Base-by-base conservation (phyloP, 2,113 vertebrate species). In the Acrocephalus arundinaceus region DNA sequence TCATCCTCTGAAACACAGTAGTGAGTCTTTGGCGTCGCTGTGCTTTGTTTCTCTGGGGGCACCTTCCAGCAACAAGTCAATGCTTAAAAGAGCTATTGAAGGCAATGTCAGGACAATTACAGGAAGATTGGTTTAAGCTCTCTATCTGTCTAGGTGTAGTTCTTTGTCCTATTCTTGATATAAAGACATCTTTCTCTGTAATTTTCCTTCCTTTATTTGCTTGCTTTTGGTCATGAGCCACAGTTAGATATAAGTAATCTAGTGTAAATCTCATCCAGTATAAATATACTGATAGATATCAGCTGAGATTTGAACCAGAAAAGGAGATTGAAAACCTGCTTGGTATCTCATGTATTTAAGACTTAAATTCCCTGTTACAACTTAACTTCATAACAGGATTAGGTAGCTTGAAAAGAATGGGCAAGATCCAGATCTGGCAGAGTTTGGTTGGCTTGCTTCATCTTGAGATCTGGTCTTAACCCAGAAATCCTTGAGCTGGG, bases 341-440 rank as follows among this genome's bases (percentile, higher is more conserved):
- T 0, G 1, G 35, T 93, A 88, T 94, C 75, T 93, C 68, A 67
- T 90, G 85, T 86, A 95, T 93, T 95, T 86, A 72, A 86, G 92
- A 93, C 93, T 86, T 93, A 95, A 95, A 95, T 96, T 93, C 93
- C 52, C 65, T 78, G 57, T 86, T 96, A 95, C 92, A 72, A 86
- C 61, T 95, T 93, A 92, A 65, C 93, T 94, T 95, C 76, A 46
- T 94, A 96, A 96, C 93, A 95, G 90, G 93, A 96, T 96, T 96
- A 97, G 70, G 83, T 83, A 78, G 63, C 79, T 86, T 93, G 93
- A 90, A 94, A 96, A 95, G 85, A 94, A 90, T 37, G 57, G 90
- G 39, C 59, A 80, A 81, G 57, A 90, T 77, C 35, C 90, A 92
- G 82, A 65, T 83, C 66, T 93, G 90, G 65, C 88, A 58, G 93